Conservation (phyloP, 2,113 vertebrate species). For the Fukomys damarensis region DNA sequence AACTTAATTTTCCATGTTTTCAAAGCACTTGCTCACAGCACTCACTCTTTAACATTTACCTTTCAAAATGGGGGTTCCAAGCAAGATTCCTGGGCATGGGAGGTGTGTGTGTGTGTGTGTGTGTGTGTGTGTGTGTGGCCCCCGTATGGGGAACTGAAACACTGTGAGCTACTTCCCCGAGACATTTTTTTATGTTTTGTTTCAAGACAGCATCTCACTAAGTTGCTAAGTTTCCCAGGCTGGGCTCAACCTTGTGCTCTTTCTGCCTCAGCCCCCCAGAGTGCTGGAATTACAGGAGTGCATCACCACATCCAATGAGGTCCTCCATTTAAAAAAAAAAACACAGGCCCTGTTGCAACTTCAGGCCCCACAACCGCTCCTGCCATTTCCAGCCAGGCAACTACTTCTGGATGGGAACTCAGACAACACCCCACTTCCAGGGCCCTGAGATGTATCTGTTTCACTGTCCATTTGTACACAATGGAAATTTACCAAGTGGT, state of each 20-base stretch:
- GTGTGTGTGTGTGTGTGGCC: neutral
- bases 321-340: neutral
- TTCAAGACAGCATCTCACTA: neutral
- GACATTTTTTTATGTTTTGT: neutral
- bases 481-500: neutral
- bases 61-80: neutral
- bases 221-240: neutral
- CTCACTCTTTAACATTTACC: neutral
- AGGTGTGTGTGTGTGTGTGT: neutral
- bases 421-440: neutral
- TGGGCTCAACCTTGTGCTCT: neutral
- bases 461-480: neutral
- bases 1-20: neutral
- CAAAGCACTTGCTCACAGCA: neutral
- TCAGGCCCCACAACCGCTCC: neutral
- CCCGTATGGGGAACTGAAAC: neutral
- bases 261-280: neutral
- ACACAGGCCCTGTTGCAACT: neutral
- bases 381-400: neutral
- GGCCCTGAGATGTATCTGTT: neutral
- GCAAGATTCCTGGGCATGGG: neutral
- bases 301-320: neutral
- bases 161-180: neutral
- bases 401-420: neutral
- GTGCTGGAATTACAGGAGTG: neutral